Evolutionary conservation across 2,888 invertebrate species (phyloP).

Genomic region (Polietes domitor): DNA sequence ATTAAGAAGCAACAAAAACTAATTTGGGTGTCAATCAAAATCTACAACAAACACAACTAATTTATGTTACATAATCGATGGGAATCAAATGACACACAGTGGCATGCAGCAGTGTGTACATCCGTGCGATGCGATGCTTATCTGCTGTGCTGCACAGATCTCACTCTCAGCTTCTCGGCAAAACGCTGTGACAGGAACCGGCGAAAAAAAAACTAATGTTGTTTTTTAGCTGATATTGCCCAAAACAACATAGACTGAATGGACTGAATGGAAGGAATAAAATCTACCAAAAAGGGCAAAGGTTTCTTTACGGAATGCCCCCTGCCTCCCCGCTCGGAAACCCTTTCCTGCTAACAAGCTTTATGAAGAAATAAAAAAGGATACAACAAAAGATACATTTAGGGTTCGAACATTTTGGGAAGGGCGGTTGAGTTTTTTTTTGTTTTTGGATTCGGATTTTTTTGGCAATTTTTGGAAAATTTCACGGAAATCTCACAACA

Average conservation of each 20-base stretch:
- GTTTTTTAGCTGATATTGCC: conserved; percentile 33
- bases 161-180: background rate
- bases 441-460: background rate
- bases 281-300: conserved; percentile 50
- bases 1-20: conserved; percentile 50
- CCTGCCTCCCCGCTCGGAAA: conserved; percentile 19
- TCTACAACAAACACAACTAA: conserved; percentile 69
- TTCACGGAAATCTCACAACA: conserved; percentile 63
- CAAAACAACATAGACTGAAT: background rate
- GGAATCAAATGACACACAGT: conserved; percentile 70
- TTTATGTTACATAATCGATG: conserved; percentile 75
- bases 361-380: conserved; percentile 31
- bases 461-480: conserved; percentile 38
- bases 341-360: conserved; percentile 56
- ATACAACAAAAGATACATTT: conserved; percentile 49
- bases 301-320: conserved; percentile 38
- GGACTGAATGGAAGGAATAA: background rate
- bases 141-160: background rate
- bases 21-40: conserved; percentile 73
- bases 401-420: conserved; percentile 39
- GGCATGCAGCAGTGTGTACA: background rate
- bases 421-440: conserved; percentile 36
- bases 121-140: background rate
- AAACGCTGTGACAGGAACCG: conserved; percentile 39
- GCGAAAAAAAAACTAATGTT: conserved; percentile 55